Percentiles rank a stretch among this genome's conserved stretches.
phyloP scores from a whole-genome alignment of 30 jellyfish, hydroid and myxozoan species.

The Catostylus mosaicus region DNA sequence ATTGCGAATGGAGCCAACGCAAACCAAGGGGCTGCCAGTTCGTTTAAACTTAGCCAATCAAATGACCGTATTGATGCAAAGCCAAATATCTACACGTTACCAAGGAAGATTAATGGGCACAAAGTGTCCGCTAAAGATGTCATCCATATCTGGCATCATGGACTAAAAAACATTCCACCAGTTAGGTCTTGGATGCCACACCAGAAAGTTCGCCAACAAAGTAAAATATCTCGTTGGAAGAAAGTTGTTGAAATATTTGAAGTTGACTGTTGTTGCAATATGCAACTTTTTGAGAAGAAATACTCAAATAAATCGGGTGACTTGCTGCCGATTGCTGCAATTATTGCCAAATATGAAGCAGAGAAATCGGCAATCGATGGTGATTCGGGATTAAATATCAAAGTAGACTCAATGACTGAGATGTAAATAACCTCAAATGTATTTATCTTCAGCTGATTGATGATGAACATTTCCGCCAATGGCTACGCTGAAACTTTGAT shows the following conservation, averaged over 20 bases:
- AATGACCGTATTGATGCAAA: slow-evolving; percentile 41
- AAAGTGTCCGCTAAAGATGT: slow-evolving; percentile 91
- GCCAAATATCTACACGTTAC: slow-evolving; percentile 56
- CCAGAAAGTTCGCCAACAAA: slow-evolving; percentile 90
- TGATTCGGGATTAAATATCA: slow-evolving; percentile 36
- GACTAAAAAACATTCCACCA: slow-evolving; percentile 81
- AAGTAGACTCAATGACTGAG: slow-evolving; percentile 16
- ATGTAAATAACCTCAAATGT: too few relatives aligned
- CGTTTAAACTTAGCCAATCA: background rate
- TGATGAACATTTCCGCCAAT: too few relatives aligned
- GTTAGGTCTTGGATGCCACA: slow-evolving; percentile 86
- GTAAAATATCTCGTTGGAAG: slow-evolving; percentile 96
- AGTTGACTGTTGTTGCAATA: slow-evolving; percentile 68
- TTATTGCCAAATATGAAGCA: slow-evolving; percentile 81
- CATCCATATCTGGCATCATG: slow-evolving; percentile 84
- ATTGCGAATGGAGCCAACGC: slow-evolving; percentile 13
- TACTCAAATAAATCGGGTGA: slow-evolving; percentile 76
- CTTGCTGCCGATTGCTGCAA: slow-evolving; percentile 87
- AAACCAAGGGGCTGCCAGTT: slow-evolving; percentile 22
- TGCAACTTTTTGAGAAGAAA: slow-evolving; percentile 71
- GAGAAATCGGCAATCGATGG: slow-evolving; percentile 52
- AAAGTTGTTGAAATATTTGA: slow-evolving; percentile 84
- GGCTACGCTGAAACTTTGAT: too few relatives aligned
- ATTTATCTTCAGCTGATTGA: too few relatives aligned
- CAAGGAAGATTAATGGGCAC: slow-evolving; percentile 90